These are phyloP conservation scores for Agriopis leucophaearia DNA, from an alignment of 2,888 invertebrate genomes.

Conservation along the genomic window DNA sequence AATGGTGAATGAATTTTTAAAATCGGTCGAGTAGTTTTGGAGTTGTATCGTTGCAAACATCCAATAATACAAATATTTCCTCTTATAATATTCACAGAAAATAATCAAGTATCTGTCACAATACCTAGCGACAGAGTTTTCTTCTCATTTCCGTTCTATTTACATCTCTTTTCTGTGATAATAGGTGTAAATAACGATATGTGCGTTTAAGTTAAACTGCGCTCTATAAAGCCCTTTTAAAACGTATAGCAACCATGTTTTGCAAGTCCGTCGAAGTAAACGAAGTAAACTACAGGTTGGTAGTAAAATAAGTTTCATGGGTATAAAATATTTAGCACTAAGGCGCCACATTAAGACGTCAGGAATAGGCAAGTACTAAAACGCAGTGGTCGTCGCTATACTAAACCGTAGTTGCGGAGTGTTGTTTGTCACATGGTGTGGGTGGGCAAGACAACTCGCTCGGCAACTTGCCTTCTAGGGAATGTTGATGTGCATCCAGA, in stretches of 20 bases:
- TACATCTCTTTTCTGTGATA: too few relatives aligned
- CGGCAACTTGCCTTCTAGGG: slow-evolving; percentile 78
- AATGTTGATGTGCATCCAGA: slow-evolving; percentile 75
- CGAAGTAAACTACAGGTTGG: slow-evolving; percentile 34
- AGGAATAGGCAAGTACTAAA: slow-evolving; percentile 64
- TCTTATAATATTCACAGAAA: too few relatives aligned
- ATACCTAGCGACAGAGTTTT: too few relatives aligned
- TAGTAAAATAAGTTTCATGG: slow-evolving; percentile 45
- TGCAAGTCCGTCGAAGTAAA: slow-evolving; percentile 33
- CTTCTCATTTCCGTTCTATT: too few relatives aligned
- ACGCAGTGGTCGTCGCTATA: slow-evolving; percentile 52
- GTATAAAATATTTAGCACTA: slow-evolving; percentile 56
- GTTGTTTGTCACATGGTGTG: slow-evolving; percentile 53
- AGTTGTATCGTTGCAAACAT: too few relatives aligned
- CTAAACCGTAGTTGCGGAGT: slow-evolving; percentile 33
- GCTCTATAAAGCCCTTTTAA: slow-evolving; percentile 17
- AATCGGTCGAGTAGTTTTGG: too few relatives aligned
- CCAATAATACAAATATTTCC: too few relatives aligned
- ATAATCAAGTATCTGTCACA: too few relatives aligned
- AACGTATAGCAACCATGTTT: slow-evolving; percentile 27
- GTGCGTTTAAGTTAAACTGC: slow-evolving; percentile 16
- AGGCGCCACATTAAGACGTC: slow-evolving; percentile 67
- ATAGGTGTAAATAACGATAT: too few relatives aligned
- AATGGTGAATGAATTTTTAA: too few relatives aligned
- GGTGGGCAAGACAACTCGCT: slow-evolving; percentile 72